phyloP scores from a whole-genome alignment of 2,888 invertebrate genomes.

The Hecatera dysodea region DNA sequence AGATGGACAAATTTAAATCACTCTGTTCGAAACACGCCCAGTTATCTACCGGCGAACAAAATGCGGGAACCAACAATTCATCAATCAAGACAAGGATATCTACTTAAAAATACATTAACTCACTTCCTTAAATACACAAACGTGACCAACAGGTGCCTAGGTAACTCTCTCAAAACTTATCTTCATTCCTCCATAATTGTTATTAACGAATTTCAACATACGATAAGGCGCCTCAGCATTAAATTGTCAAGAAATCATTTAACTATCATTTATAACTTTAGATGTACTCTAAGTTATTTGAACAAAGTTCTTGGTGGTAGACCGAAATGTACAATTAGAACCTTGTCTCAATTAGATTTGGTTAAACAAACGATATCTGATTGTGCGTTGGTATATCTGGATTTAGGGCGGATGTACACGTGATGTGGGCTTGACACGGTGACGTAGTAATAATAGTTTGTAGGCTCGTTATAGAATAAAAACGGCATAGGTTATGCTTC shows the following conservation, averaged over 20 bases:
- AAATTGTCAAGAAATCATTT: slow-evolving; percentile 88
- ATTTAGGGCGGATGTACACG: slow-evolving; percentile 86
- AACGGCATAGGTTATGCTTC: slow-evolving; percentile 86
- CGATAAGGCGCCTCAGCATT: slow-evolving; percentile 82
- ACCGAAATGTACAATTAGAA: slow-evolving; percentile 68
- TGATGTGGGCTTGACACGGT: slow-evolving; percentile 88
- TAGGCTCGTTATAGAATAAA: slow-evolving; percentile 88
- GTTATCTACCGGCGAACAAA: slow-evolving; percentile 78
- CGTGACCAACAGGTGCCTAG: slow-evolving; percentile 72
- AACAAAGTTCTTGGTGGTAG: slow-evolving; percentile 71
- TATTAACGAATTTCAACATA: slow-evolving; percentile 80
- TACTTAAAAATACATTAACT: slow-evolving; percentile 88
- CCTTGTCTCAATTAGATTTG: slow-evolving; percentile 72
- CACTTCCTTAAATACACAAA: slow-evolving; percentile 77
- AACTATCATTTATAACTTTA: slow-evolving; percentile 83
- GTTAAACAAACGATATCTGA: slow-evolving; percentile 82
- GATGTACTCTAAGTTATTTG: slow-evolving; percentile 63
- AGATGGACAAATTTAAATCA: slow-evolving; percentile 84
- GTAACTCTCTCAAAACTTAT: slow-evolving; percentile 70
- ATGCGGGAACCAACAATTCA: slow-evolving; percentile 79
- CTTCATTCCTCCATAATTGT: slow-evolving; percentile 81
- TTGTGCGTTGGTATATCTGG: slow-evolving; percentile 78
- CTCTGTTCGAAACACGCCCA: slow-evolving; percentile 76
- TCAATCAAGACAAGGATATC: slow-evolving; percentile 88
- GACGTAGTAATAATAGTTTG: slow-evolving; percentile 89